Evolutionary conservation across 2,888 invertebrate species (phyloP), one percentile per base, ranked within the genome.

Genomic region (Pristionchus entomophagus): DNA sequence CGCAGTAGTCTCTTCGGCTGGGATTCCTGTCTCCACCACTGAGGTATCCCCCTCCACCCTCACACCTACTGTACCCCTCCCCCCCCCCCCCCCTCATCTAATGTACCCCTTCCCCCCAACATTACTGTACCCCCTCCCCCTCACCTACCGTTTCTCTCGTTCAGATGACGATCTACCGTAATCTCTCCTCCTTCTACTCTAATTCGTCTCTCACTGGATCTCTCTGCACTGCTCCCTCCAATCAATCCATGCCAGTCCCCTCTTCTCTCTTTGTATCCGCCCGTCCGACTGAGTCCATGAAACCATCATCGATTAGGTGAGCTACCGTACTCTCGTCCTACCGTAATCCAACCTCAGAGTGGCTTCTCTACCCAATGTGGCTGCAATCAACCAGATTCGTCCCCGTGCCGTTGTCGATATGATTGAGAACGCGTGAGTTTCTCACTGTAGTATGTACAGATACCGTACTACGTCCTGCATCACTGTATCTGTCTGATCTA

Each of bases 381-480:
- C 73, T 73, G 73, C 38, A 26, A 8, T 26, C 41, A 45, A 38
- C 73, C 38, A 38, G 41, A 38, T 73, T 41, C 73, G 73, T 32
- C 73, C 73, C 10, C 73, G 73, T 73, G 12, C 41, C 73, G 78
- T 19, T 10, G 22, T 29, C 22, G 78, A 78, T 22, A 51, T 53
- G 78, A 78, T 78, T 14, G 78, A 78, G 29, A 49, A 78, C 26
- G 78, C 41, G 78, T 78, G 19, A 78, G 78, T 49, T n/a, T 17
- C 22, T 38, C n/a, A 38, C 65, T 19, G 65, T 59, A n/a, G 26
- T 69, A 41, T n/a, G 10, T 8, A n/a, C 6, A 4, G 45, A 17
- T 51, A 41, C 78, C 26, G 32, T 51, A 78, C 51, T 65, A 17
- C 78, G 26, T 41, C 12, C 17, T 19, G n/a, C 59, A 26, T n/a